A percentile compares a stretch with the other conserved stretches of the same genome.
Conservation (phyloP, 2,888 invertebrate genomes). For the Meghimatium bilineatum region DNA sequence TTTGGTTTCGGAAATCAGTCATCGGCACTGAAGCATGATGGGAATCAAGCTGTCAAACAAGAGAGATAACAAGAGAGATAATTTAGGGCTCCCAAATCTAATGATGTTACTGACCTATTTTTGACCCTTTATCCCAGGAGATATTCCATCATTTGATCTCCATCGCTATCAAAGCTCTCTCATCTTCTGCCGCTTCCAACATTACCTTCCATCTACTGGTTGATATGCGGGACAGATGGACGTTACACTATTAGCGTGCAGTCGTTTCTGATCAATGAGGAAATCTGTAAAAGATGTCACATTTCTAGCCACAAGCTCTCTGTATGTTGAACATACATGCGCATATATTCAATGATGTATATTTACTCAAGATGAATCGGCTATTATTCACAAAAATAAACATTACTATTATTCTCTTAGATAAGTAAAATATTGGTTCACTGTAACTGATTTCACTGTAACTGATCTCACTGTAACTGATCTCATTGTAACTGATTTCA, state of each 20-base stretch:
- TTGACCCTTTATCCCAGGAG: conserved; percentile 1
- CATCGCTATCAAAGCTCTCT: conserved; percentile 14
- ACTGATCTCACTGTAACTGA: too few species aligned
- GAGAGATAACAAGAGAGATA: conserved; percentile 36
- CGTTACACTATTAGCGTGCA: neutral
- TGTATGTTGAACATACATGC: neutral
- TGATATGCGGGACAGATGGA: conserved; percentile 7
- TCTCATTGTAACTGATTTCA: too few species aligned
- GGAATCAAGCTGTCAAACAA: conserved; percentile 39
- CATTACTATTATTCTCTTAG: too few species aligned
- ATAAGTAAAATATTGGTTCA: too few species aligned
- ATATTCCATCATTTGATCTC: conserved; percentile 14
- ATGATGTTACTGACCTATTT: conserved; percentile 27
- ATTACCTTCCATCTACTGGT: conserved; percentile 9
- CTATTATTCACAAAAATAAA: too few species aligned
- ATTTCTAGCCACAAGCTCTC: neutral
- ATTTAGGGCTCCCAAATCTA: conserved; percentile 36
- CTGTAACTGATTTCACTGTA: too few species aligned
- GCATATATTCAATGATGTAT: too few species aligned
- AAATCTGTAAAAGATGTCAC: neutral
- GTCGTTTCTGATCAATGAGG: neutral
- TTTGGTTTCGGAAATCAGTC: neutral
- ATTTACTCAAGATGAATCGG: too few species aligned
- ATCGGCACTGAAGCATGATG: conserved; percentile 15
- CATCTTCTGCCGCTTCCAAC: neutral